A percentile compares a stretch with the other conserved stretches of the same genome.
Conservation (phyloP, 2,797 vertebrate species). For the Limosa lapponica region DNA sequence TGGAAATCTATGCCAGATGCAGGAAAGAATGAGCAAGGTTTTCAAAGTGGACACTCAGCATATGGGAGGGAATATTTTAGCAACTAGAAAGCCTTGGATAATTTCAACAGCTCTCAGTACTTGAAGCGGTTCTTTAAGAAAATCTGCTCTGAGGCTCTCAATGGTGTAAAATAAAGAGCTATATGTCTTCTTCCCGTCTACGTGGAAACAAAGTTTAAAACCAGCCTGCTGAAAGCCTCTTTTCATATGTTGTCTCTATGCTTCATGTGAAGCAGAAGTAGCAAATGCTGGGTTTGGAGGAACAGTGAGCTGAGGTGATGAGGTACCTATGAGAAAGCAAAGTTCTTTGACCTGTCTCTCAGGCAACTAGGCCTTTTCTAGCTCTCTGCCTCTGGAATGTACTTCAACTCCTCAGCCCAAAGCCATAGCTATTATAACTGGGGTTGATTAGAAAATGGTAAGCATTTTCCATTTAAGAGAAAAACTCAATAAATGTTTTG, state of each 20-base stretch:
- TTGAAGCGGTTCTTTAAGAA: not conserved
- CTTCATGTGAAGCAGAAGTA: not conserved
- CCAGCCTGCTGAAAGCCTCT: not conserved
- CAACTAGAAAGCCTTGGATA: not conserved
- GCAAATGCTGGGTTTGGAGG: not conserved
- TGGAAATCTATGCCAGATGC: slow-evolving; percentile 78
- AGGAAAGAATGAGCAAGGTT: slow-evolving; percentile 57
- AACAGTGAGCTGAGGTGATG: not conserved
- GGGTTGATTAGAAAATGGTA: not conserved
- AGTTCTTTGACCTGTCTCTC: not conserved
- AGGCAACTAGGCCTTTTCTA: not conserved
- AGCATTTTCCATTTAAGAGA: not conserved
- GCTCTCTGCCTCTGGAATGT: not conserved
- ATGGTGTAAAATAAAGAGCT: not conserved
- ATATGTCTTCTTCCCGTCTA: not conserved
- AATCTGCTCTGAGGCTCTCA: not conserved
- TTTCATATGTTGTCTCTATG: not conserved
- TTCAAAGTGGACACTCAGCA: slow-evolving; percentile 65
- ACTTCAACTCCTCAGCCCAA: not conserved
- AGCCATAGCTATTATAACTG: not conserved
- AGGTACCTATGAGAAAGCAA: not conserved
- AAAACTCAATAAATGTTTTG: not conserved
- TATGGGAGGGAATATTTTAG: slow-evolving; percentile 25
- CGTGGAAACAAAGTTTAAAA: not conserved
- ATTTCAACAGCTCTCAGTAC: not conserved